These are phyloP conservation scores for Aurelia sp. DNA, from an alignment of 30 jellyfish, hydroid and myxozoan genomes.

Conservation along the genomic window DNA sequence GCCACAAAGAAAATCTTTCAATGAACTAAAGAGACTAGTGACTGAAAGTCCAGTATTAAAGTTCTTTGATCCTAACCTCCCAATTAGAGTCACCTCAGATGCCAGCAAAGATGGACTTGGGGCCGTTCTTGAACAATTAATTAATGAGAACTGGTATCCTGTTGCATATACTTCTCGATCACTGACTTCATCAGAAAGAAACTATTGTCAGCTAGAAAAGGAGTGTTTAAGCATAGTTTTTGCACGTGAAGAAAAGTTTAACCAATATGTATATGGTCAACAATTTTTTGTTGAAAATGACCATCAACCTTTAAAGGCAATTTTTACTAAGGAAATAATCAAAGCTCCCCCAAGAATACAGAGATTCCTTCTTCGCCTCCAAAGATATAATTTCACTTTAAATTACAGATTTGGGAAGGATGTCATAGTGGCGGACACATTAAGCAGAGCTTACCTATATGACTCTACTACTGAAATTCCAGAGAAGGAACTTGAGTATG, in stretches of 20 bases:
- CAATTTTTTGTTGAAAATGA: too few species aligned
- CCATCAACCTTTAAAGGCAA: too few species aligned
- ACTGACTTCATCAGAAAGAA: conserved; percentile 29
- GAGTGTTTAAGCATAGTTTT: too few species aligned
- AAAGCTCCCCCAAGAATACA: too few species aligned
- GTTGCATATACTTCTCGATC: conserved; percentile 76
- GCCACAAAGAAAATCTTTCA: conserved; percentile 23
- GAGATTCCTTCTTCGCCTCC: too few species aligned
- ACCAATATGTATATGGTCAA: too few species aligned
- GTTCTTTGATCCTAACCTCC: conserved; percentile 54
- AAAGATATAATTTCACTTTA: too few species aligned
- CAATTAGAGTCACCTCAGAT: conserved; percentile 32
- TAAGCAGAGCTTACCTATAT: too few species aligned
- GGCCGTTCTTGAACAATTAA: conserved; percentile 49
- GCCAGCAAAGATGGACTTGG: conserved; percentile 67
- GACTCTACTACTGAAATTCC: conserved; percentile 31
- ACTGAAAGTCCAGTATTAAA: conserved; percentile 20
- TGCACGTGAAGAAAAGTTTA: too few species aligned
- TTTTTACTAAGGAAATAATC: too few species aligned
- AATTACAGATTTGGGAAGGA: too few species aligned
- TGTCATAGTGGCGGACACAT: too few species aligned
- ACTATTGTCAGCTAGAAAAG: conserved; percentile 60
- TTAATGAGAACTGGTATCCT: conserved; percentile 55
- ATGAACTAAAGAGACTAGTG: not conserved
- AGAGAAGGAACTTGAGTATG: conserved; percentile 6